Evolutionary conservation across 2,888 invertebrate species (phyloP), one percentile per base, ranked within the genome.

Genomic region (Drosophila nr. fundita): DNA sequence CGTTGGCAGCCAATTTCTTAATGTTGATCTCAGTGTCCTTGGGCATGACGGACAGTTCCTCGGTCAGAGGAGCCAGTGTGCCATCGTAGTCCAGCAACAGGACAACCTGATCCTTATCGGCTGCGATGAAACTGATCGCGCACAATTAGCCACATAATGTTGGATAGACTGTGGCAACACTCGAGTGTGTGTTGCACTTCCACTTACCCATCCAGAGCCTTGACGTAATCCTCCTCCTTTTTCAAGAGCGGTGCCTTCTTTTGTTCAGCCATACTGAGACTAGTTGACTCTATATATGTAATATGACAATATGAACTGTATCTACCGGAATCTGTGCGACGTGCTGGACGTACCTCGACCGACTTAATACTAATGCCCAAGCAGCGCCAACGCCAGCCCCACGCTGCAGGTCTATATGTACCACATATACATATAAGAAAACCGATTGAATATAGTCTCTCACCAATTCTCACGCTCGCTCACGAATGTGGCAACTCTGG

Each of bases 11-110:
- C 73, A 96, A 92, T 89, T 96, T 94, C 89, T 95, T 95, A 55
- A 95, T 92, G 36, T 96, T 96, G 78, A 96, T 94, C 65, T 95
- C 94, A n/a, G 96, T 96, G 70, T 96, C 94, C 92, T 96, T 96
- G 50, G 96, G 96, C 93, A 93, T 93, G n/a, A 92, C 87, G n/a
- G 93, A 93, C 52, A 93, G 81, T 92, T 96, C 96, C 38, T 96
- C 95, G 42, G 96, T 96, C 57, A 96, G 95, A 3, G 96, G 96
- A 5, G 96, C 96, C 79, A 96, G 92, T 40, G 96, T 96, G 74
- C 96, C 96, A 92, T 96, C 96, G 90, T 96, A 96, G 91, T 96
- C 96, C 90, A 96, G 92, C 27, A 96, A 91, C 48, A 96, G 93
- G 1, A 96, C 96, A 84, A 96, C 92, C 92, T 96, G 95, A 91